Conservation (phyloP, 2,888 invertebrate genomes). For the Eristalinus aeneus region DNA sequence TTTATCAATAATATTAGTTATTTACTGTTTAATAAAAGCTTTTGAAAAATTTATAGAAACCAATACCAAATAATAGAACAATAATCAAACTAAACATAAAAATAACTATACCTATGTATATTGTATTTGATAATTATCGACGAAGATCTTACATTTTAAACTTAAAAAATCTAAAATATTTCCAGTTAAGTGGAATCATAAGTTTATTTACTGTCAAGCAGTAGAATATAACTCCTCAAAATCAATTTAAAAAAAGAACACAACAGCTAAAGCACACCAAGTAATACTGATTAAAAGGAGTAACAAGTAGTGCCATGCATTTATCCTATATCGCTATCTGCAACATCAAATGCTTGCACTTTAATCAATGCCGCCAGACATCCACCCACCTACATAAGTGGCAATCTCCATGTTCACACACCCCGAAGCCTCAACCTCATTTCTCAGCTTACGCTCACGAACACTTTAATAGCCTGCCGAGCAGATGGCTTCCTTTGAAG, state of each 20-base stretch:
- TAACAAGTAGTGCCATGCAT: not conserved
- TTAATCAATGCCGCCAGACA: slow-evolving; percentile 57
- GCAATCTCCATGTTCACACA: slow-evolving; percentile 78
- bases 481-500: slow-evolving; percentile 52
- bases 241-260: not conserved
- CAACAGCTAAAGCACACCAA: not conserved
- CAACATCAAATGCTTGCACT: slow-evolving; percentile 48
- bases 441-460: slow-evolving; percentile 70
- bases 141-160: too few relatives aligned
- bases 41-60: too few relatives aligned
- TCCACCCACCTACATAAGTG: slow-evolving; percentile 69
- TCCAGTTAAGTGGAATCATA: too few relatives aligned
- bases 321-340: slow-evolving; percentile 7
- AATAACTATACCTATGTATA: too few relatives aligned
- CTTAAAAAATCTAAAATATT: too few relatives aligned
- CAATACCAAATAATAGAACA: too few relatives aligned
- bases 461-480: slow-evolving; percentile 41
- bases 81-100: too few relatives aligned
- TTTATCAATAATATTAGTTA: too few relatives aligned
- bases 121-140: too few relatives aligned
- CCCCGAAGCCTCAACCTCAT: slow-evolving; percentile 78
- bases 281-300: not conserved
- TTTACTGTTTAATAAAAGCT: too few relatives aligned
- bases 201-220: not conserved
- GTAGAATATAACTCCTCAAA: not conserved